Evolutionary conservation across 2,797 vertebrate genomes (phyloP).

Genomic region (Babyrousa celebensis): DNA sequence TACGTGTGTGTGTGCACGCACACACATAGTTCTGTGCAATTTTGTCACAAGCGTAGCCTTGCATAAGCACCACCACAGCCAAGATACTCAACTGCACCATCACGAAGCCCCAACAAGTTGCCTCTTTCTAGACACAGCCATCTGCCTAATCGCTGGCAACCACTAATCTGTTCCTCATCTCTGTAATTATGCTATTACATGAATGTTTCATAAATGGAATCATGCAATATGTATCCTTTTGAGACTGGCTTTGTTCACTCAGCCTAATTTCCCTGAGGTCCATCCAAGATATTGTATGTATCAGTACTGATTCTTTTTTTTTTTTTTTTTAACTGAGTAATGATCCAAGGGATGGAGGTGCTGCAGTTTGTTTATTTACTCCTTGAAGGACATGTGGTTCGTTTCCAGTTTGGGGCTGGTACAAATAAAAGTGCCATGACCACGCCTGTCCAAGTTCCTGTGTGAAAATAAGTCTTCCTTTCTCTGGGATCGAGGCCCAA

Average conservation of each 20-base stretch:
- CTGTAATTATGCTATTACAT: not conserved
- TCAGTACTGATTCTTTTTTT: not conserved
- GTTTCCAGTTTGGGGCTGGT: not conserved
- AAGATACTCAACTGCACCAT: not conserved
- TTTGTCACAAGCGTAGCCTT: not conserved
- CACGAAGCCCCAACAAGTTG: not conserved
- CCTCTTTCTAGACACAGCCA: not conserved
- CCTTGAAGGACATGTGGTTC: not conserved
- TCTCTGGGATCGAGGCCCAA: not conserved
- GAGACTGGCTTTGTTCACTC: not conserved
- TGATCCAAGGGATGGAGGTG: not conserved
- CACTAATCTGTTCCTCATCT: not conserved
- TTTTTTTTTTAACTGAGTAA: not conserved
- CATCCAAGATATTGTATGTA: not conserved
- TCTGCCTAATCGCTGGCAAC: not conserved
- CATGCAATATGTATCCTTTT: accelerated
- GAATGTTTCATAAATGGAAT: too few relatives aligned
- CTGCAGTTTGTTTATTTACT: not conserved
- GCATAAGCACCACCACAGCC: not conserved
- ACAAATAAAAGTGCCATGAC: not conserved
- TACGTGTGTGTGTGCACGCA: not conserved
- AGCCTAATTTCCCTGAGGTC: not conserved
- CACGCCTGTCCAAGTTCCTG: not conserved
- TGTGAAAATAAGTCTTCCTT: not conserved
- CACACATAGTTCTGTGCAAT: not conserved